A percentile compares a stretch with the other conserved stretches of the same genome.
Evolutionary conservation across 2,888 invertebrate species (phyloP).

Genomic region (Epinotia demarniana): DNA sequence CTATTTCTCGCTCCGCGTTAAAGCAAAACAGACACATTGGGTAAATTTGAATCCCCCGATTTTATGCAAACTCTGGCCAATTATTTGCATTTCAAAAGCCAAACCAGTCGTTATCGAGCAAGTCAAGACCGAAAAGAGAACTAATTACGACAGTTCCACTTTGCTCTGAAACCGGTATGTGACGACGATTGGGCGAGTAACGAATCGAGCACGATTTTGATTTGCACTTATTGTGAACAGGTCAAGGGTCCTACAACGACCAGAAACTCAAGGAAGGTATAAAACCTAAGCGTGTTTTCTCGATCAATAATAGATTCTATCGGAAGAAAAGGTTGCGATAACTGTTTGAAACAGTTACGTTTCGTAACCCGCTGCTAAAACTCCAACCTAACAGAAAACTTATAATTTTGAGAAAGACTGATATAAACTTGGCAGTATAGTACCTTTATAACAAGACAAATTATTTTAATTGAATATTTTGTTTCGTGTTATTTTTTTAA

Average conservation of each 20-base stretch:
- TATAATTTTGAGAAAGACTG: neutral
- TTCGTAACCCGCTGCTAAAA: neutral
- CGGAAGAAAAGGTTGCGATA: neutral
- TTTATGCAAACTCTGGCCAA: conserved; percentile 53
- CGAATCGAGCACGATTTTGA: conserved; percentile 36
- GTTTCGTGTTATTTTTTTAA: too few species aligned
- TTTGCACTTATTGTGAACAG: conserved; percentile 13
- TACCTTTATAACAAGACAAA: too few species aligned
- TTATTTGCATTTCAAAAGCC: conserved; percentile 68
- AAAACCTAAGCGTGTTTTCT: conserved; percentile 7
- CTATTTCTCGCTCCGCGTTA: conserved; percentile 45
- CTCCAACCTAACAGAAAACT: too few species aligned
- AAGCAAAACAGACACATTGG: conserved; percentile 49
- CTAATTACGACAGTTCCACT: conserved; percentile 61
- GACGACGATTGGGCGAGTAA: conserved; percentile 47
- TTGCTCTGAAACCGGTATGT: conserved; percentile 49
- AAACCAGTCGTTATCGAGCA: conserved; percentile 49
- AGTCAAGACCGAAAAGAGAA: conserved; percentile 60
- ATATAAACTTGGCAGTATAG: neutral
- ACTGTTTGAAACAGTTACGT: too few species aligned
- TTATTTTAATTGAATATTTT: too few species aligned
- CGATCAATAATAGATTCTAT: neutral
- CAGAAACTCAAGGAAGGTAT: conserved; percentile 1
- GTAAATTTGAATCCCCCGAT: conserved; percentile 49
- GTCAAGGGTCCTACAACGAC: conserved; percentile 19